Conservation (phyloP, 2,113 vertebrate genomes). For the Haemorhous mexicanus region DNA sequence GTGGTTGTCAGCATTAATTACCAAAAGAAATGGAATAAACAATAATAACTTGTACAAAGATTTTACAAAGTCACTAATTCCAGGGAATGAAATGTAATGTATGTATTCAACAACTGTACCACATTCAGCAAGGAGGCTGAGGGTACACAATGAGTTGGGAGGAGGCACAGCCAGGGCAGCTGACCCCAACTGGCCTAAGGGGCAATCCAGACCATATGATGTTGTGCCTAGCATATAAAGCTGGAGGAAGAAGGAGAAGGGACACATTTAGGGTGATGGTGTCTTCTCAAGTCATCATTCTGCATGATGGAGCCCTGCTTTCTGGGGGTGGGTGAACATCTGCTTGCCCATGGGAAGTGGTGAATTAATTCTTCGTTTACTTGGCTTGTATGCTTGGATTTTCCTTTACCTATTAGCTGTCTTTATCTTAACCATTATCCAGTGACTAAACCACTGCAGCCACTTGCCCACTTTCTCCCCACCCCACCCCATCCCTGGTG, state of each 20-base stretch:
- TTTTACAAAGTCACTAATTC: background rate
- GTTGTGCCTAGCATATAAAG: background rate
- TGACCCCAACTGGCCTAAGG: background rate
- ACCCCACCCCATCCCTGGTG: background rate
- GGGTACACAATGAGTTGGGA: background rate
- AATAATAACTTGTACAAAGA: background rate
- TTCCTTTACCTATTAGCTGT: background rate
- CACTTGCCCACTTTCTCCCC: background rate
- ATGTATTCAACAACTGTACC: background rate
- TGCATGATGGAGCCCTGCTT: background rate
- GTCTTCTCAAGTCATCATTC: background rate
- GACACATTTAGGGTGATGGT: background rate
- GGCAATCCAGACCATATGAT: background rate
- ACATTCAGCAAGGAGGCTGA: background rate
- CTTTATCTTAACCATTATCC: background rate
- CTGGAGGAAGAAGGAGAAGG: background rate
- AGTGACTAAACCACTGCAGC: background rate
- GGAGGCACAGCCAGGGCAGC: background rate
- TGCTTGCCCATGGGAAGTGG: background rate
- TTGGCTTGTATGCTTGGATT: background rate
- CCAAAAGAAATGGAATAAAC: background rate
- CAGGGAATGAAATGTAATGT: background rate
- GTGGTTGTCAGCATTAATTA: background rate
- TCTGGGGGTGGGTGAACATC: background rate
- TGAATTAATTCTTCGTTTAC: background rate